These are phyloP conservation scores for Zophobas morio DNA, from an alignment of 1,140 invertebrate species.

Conservation along the genomic window DNA sequence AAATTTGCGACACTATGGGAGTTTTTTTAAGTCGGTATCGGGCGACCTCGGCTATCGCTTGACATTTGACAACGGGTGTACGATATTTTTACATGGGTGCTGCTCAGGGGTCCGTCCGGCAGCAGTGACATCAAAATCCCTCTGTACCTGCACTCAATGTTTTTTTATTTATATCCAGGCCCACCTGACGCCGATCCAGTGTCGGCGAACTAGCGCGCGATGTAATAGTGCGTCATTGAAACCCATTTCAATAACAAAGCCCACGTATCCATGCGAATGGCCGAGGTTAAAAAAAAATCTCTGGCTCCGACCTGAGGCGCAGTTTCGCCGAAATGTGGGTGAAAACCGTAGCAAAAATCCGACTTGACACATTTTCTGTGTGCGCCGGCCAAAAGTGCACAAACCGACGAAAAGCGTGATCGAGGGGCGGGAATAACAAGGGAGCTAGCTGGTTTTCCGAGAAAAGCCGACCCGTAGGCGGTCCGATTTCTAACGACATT, in stretches of 20 bases:
- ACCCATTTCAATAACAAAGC: constrained; percentile 29
- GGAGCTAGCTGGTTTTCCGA: constrained; percentile 1
- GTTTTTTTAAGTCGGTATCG: constrained; percentile 1
- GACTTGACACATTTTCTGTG: constrained; percentile 38
- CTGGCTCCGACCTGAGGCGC: neutral
- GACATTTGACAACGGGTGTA: constrained; percentile 16
- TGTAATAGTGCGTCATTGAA: constrained; percentile 22
- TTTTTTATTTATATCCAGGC: constrained; percentile 5
- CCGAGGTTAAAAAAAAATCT: constrained; percentile 16
- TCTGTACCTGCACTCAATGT: neutral
- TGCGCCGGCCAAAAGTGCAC: constrained; percentile 1
- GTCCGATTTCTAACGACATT: constrained; percentile 30
- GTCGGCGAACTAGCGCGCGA: neutral
- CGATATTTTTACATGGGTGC: no score
- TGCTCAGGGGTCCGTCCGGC: no score
- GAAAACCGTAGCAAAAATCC: constrained; percentile 10
- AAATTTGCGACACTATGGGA: constrained; percentile 3
- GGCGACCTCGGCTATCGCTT: constrained; percentile 19
- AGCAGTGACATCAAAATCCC: no score
- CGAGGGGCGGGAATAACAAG: constrained; percentile 15
- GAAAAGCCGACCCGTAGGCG: constrained; percentile 7
- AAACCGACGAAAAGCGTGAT: neutral
- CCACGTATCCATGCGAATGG: constrained; percentile 20
- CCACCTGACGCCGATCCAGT: neutral
- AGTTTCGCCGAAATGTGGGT: constrained; percentile 22